Conservation (phyloP, 2,113 vertebrate species). For the Ranitomeya variabilis region DNA sequence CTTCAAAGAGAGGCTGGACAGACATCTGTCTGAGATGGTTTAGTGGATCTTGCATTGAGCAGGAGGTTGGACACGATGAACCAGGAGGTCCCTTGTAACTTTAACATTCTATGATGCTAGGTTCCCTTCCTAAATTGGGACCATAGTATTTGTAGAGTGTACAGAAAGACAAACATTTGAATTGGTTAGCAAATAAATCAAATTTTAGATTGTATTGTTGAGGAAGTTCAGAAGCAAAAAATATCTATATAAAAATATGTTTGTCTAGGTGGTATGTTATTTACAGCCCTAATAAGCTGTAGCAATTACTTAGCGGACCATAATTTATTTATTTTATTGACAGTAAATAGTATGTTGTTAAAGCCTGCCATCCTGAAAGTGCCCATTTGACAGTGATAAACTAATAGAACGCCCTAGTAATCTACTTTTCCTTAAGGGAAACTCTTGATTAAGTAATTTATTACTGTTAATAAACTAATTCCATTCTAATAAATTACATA, state of each 20-base stretch:
- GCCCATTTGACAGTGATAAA: slow-evolving; percentile 48
- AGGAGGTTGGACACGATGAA: too few species aligned
- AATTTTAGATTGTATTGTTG: background rate
- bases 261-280: background rate
- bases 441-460: slow-evolving; percentile 44
- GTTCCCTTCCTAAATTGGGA: background rate
- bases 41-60: too few species aligned
- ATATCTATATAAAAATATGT: background rate
- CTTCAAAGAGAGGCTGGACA: too few species aligned
- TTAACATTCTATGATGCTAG: too few species aligned
- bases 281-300: background rate
- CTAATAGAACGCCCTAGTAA: slow-evolving; percentile 37
- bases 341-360: background rate
- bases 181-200: background rate
- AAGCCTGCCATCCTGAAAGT: slow-evolving; percentile 16
- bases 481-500: slow-evolving; percentile 40
- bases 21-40: too few species aligned
- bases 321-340: slow-evolving; percentile 4
- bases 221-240: background rate
- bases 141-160: background rate
- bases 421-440: slow-evolving; percentile 38
- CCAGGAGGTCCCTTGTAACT: too few species aligned
- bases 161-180: background rate
- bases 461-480: slow-evolving; percentile 49
- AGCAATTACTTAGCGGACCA: background rate